A percentile compares a stretch with the other conserved stretches of the same genome.
Conservation (phyloP, 2,113 vertebrate species). For the Tragulus kanchil region DNA sequence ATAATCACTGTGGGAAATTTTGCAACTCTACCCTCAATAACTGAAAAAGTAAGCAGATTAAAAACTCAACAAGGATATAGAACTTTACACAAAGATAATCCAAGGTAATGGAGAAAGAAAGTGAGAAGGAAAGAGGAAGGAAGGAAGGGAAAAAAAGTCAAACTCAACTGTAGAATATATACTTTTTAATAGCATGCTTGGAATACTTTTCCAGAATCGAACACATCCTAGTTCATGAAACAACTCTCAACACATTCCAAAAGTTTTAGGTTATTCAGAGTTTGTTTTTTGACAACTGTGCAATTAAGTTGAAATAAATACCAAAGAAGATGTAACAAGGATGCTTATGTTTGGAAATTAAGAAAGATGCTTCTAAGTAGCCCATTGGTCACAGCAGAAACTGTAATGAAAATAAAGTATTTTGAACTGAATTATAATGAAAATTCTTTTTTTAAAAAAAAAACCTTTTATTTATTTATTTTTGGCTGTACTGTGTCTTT, state of each 20-base stretch:
- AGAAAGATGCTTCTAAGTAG: not conserved
- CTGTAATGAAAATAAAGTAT: not conserved
- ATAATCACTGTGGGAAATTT: rapidly evolving
- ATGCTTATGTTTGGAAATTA: not conserved
- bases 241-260: not conserved
- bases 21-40: not conserved
- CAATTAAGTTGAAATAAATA: not conserved
- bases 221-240: not conserved
- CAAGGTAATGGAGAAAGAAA: too few species aligned
- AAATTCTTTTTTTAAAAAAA: not conserved
- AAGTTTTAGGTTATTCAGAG: not conserved
- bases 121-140: not conserved
- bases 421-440: not conserved
- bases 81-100: not conserved
- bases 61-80: not conserved
- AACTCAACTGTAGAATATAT: rapidly evolving
- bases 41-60: not conserved
- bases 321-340: not conserved
- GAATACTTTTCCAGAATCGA: not conserved
- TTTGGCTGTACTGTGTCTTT: too few species aligned
- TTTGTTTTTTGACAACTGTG: not conserved
- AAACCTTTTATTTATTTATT: too few species aligned
- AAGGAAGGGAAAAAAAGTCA: not conserved
- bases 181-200: not conserved
- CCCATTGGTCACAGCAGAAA: not conserved